Base-by-base conservation (phyloP, 2,113 vertebrate species). In the Rutilus rutilus region DNA sequence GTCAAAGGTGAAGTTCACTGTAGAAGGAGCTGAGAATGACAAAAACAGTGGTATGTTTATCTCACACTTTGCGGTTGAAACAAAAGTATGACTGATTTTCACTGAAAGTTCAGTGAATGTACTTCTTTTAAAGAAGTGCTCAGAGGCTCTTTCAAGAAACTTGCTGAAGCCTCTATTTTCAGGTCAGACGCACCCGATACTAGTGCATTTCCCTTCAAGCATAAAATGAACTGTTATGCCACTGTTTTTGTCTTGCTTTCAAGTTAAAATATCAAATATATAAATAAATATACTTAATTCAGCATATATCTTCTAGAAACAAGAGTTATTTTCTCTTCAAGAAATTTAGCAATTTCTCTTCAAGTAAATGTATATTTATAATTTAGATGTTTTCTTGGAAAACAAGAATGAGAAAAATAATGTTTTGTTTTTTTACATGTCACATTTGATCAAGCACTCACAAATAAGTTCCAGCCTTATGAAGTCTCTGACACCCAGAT, bases 401-500 rank as follows among this genome's bases (percentile, higher is more conserved):
- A 67, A 33, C 11, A 67, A 33, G 25, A 17, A 65, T 30, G 7
- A 65, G 62, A 65, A 65, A 65, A 65, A 65, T 6, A 17, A 14
- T 65, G 4, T 65, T 65, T 25, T 65, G 1, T 64, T 65, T 25
- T 30, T 75, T 50, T 25, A 14, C 23, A 27, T 17, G 45, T 30
- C 1, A 76, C 19, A 33, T 54, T 79, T 8, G 19, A 14, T 5
- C 5, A 52, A 7, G 23, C 86, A 97, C 97, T 99, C 94, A 99
- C 98, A 97, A 91, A 92, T 97, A 84, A 99, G 96, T 95, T 99
- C 97, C 87, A 98, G 87, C 83, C 97, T 91, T 90, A 99, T 96
- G 93, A 98, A 98, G 92, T 97, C 96, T 91, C 96, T 97, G 86
- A 98, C 95, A 50, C 97, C 98, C 86, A 97, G 93, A 85, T 97